Conservation (phyloP, 2,797 vertebrate species). For the Clarias pachynema region DNA sequence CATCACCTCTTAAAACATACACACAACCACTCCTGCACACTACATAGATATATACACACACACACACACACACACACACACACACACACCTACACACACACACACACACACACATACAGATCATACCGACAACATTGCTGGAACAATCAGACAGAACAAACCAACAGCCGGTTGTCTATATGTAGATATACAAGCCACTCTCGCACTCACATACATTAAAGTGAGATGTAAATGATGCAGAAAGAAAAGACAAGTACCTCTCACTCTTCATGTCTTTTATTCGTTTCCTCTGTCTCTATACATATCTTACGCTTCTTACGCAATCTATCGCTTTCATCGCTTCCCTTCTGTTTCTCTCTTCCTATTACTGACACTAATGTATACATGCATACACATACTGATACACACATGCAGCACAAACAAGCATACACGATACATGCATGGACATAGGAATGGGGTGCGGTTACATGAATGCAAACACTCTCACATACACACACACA, state of each 20-base stretch:
- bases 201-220: constrained; percentile 44
- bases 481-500: constrained; percentile 24
- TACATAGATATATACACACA: constrained; percentile 35
- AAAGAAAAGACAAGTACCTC: constrained; percentile 42
- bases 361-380: constrained; percentile 19
- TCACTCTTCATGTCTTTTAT: constrained; percentile 47
- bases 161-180: constrained; percentile 44
- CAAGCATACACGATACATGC: constrained; percentile 27
- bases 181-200: constrained; percentile 51
- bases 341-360: constrained; percentile 39
- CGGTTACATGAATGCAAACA: constrained; percentile 14
- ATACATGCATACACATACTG: constrained; percentile 14
- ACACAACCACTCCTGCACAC: constrained; percentile 17
- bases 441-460: constrained; percentile 18
- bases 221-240: constrained; percentile 47
- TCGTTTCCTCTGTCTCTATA: constrained; percentile 27
- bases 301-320: constrained; percentile 35
- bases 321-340: constrained; percentile 36
- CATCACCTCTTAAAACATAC: constrained; percentile 43
- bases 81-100: constrained; percentile 33
- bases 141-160: constrained; percentile 42
- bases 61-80: constrained; percentile 28
- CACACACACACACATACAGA: constrained; percentile 26
- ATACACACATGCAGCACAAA: constrained; percentile 38
- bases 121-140: constrained; percentile 42